Evolutionary conservation across 2,888 invertebrate species (phyloP).

Genomic region (Fabriciana adippe): DNA sequence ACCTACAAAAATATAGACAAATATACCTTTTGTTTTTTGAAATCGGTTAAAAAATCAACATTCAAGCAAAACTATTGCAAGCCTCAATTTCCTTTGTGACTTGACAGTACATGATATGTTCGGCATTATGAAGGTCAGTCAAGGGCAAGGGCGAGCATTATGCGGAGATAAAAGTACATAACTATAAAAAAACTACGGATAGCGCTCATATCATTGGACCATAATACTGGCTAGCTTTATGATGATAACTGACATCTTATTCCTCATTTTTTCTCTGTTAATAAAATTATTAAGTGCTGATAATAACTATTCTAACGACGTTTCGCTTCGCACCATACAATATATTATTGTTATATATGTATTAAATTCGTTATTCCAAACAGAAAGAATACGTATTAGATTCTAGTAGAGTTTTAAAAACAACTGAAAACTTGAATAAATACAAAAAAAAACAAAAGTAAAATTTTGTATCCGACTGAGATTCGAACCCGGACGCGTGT

Average conservation of each 20-base stretch:
- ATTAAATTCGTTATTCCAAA: no score
- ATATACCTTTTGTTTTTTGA: no score
- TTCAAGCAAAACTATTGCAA: constrained; percentile 30
- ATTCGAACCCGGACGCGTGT: no score
- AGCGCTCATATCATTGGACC: constrained; percentile 37
- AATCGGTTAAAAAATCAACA: neutral
- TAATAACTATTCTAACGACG: neutral
- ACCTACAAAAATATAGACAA: no score
- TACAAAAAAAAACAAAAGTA: no score
- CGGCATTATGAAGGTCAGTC: constrained; percentile 45
- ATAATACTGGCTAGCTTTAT: constrained; percentile 35
- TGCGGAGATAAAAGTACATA: constrained; percentile 39
- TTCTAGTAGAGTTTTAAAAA: no score
- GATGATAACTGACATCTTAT: constrained; percentile 36
- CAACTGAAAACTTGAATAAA: no score
- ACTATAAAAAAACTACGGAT: constrained; percentile 37
- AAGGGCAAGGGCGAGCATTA: constrained; percentile 43
- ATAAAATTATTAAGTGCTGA: constrained; percentile 13
- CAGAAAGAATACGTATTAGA: no score
- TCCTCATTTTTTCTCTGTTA: constrained; percentile 20
- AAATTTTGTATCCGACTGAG: no score
- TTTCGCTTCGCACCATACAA: no score
- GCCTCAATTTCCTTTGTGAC: constrained; percentile 44
- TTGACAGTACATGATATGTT: constrained; percentile 41
- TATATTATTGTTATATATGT: neutral